Evolutionary conservation across 2,797 vertebrate genomes (phyloP), one percentile per base, ranked within the genome.

Genomic region (Diplodus sargus): DNA sequence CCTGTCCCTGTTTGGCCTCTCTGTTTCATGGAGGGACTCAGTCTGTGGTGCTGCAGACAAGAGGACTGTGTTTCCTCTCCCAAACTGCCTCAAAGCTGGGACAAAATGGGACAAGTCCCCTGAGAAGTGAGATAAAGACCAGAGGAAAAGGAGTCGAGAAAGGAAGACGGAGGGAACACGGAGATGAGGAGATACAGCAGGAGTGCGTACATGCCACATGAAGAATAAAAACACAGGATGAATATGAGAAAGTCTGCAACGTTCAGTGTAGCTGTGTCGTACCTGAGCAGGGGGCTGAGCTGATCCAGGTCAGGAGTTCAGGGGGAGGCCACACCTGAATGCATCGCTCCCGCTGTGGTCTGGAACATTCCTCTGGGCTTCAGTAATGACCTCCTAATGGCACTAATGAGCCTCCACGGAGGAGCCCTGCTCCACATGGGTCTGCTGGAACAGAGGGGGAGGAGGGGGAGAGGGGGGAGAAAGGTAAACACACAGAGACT

Each of bases 351-450:
- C 53, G 76, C 88, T 91, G 87, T 47, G 79, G 71, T 76, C 85
- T 66, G 76, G 62, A 88, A 91, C 91, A 91, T 91, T 93, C 91
- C 90, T 87, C 76, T 9, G 72, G 79, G 84, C 81, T 73, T 86
- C 90, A 90, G 79, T 92, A 90, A 93, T 85, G 84, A 90, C 78
- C 85, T 88, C 74, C 86, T 94, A 93, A 93, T 94, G 91, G 85
- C 90, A 85, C 87, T 93, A 93, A 93, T 92, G 92, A 93, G 88
- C 65, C 79, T 85, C 62, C 47, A 8, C 84, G 66, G 83, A 77
- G 89, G 73, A 84, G 83, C 30, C 42, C 66, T 18, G 49, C 84
- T 83, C 72, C 67, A 69, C 82, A 76, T 69, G 84, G 77, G 78
- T 67, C 76, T 69, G 43, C 7, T 45, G 52, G 45, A 30, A 25